phyloP scores from a whole-genome alignment of 2,888 invertebrate genomes.

The Neoascia interrupta region DNA sequence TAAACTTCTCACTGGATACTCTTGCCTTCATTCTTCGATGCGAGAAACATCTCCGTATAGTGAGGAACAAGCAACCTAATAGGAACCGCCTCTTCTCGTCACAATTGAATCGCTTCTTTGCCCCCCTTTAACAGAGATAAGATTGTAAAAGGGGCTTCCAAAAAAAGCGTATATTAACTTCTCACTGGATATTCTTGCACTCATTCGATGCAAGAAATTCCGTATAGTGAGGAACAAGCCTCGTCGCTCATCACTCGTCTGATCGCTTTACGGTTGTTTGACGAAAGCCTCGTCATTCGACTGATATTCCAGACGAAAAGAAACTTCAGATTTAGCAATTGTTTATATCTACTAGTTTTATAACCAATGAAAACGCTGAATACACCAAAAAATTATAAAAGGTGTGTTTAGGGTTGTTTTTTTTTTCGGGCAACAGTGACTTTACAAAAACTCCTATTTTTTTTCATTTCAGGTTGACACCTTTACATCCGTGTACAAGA shows the following conservation, averaged over 20 bases:
- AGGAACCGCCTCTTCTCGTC: too few relatives aligned
- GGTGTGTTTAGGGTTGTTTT: background rate
- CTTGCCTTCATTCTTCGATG: background rate
- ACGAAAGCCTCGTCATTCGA: constrained; percentile 18
- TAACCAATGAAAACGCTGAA: constrained; percentile 1
- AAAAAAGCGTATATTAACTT: constrained; percentile 41
- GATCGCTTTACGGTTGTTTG: constrained; percentile 54
- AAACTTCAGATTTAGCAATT: background rate
- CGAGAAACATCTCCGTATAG: background rate
- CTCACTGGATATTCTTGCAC: constrained; percentile 15
- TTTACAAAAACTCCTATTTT: background rate
- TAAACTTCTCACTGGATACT: constrained; percentile 8
- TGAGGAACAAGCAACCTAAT: background rate
- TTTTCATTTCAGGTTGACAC: constrained; percentile 91
- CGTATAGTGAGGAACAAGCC: constrained; percentile 25
- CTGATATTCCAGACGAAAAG: constrained; percentile 57
- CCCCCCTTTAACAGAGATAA: constrained; percentile 33
- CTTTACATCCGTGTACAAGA: constrained; percentile 99
- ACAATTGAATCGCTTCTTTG: constrained; percentile 32
- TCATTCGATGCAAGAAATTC: background rate
- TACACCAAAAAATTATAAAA: background rate
- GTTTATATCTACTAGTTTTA: constrained; percentile 5
- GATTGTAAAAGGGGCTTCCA: constrained; percentile 42
- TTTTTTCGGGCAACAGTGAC: background rate
- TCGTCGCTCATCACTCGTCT: constrained; percentile 13